phyloP scores from a whole-genome alignment of 1,140 invertebrate species.

The Zaprionus davidi region DNA sequence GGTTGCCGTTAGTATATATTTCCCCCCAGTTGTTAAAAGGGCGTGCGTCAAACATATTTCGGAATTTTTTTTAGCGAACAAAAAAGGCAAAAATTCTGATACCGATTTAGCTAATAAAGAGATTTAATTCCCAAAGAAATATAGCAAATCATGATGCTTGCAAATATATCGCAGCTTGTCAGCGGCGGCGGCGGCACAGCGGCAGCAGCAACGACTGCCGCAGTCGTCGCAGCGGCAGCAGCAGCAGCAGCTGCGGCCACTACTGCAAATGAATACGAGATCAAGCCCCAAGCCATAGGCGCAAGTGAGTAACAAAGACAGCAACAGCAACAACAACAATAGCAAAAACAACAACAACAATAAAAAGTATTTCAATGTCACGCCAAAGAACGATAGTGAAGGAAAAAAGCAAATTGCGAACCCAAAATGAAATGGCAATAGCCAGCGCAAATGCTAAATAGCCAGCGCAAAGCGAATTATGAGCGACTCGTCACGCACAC shows the following conservation, averaged over 20 bases:
- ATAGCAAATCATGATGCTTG: slow-evolving; percentile 49
- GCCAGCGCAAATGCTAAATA: slow-evolving; percentile 6
- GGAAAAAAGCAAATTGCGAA: slow-evolving; percentile 36
- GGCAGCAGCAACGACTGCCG: not conserved
- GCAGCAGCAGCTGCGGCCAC: not conserved
- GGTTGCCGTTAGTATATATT: not conserved
- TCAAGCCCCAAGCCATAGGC: slow-evolving; percentile 33
- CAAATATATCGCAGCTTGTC: slow-evolving; percentile 26
- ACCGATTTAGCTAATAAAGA: slow-evolving; percentile 19
- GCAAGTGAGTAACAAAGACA: slow-evolving; percentile 45
- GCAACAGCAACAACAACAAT: slow-evolving; percentile 13
- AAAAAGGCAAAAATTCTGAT: slow-evolving; percentile 38
- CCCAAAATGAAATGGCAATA: slow-evolving; percentile 42
- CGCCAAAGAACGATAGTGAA: slow-evolving; percentile 45
- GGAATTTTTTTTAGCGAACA: slow-evolving; percentile 11
- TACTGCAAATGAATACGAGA: slow-evolving; percentile 22
- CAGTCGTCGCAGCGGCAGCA: not conserved
- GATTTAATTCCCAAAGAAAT: slow-evolving; percentile 15
- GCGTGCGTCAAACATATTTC: slow-evolving; percentile 10
- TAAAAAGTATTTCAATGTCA: slow-evolving; percentile 72
- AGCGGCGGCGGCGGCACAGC: not conserved
- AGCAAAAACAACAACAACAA: slow-evolving; percentile 12
- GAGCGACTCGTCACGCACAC: slow-evolving; percentile 4
- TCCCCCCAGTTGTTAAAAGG: not conserved
- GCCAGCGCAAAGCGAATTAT: slow-evolving; percentile 43